phyloP scores from a whole-genome alignment of 1,140 invertebrate genomes.

The Ylistrum balloti region DNA sequence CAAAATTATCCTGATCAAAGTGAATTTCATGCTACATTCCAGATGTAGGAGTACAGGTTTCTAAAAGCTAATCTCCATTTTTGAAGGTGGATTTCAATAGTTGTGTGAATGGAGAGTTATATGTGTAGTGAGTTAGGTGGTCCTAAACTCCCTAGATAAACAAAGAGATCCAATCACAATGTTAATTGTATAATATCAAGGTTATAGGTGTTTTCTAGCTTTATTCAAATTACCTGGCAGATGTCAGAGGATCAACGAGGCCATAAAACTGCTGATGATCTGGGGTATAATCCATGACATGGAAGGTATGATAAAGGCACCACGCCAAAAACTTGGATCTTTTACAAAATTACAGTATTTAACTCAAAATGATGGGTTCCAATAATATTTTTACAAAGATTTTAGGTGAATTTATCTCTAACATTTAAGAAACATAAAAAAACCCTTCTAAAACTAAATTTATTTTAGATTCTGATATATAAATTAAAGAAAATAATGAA shows the following conservation, averaged over 20 bases:
- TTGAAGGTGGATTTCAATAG: not conserved
- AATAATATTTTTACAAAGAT: not conserved
- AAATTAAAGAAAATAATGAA: too few relatives aligned
- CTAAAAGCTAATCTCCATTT: not conserved
- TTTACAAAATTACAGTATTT: not conserved
- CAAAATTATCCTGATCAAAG: too few relatives aligned
- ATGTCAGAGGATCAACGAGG: not conserved
- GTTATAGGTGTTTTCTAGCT: not conserved
- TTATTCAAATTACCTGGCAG: constrained; percentile 11
- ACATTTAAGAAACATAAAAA: too few relatives aligned
- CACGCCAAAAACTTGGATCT: not conserved
- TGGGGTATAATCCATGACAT: not conserved
- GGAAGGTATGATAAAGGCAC: not conserved
- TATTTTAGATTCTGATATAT: not conserved
- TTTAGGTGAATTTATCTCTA: too few relatives aligned
- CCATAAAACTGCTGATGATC: not conserved
- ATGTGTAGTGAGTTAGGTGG: not conserved
- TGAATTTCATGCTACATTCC: not conserved
- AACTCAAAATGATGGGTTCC: not conserved
- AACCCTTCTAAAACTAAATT: not conserved
- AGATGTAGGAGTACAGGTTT: not conserved
- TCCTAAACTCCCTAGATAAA: not conserved
- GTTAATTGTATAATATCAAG: constrained; percentile 12
- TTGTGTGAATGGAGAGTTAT: not conserved
- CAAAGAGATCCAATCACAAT: constrained; percentile 1